Evolutionary conservation across 2,888 invertebrate species (phyloP).

Genomic region (Uropetala carovei): DNA sequence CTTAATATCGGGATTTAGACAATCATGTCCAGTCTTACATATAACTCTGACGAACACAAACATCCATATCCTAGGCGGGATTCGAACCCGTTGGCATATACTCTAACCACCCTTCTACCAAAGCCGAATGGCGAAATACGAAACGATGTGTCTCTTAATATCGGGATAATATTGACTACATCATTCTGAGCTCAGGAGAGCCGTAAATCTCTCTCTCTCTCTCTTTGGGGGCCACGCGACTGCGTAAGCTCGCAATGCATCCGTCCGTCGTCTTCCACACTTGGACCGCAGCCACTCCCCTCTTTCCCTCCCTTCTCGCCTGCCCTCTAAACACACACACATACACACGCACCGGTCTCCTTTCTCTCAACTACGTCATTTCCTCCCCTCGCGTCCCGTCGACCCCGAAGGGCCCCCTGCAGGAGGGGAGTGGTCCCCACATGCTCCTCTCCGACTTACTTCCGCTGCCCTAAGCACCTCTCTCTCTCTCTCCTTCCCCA

Average conservation of each 20-base stretch:
- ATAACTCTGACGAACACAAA: no score
- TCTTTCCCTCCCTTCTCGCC: no score
- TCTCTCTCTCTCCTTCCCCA: background rate
- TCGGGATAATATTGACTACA: background rate
- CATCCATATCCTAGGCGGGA: no score
- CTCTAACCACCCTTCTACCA: no score
- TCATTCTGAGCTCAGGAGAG: background rate
- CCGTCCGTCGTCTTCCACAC: background rate
- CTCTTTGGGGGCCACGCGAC: background rate
- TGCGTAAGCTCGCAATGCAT: background rate
- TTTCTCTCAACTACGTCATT: slow-evolving; percentile 15
- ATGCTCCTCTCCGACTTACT: slow-evolving; percentile 1
- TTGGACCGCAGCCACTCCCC: no score
- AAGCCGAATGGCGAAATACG: no score
- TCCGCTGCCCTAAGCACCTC: background rate
- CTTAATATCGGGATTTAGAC: no score
- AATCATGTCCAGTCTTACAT: no score
- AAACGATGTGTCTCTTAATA: background rate
- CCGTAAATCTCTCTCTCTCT: slow-evolving; percentile 30
- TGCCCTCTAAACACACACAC: slow-evolving; percentile 5
- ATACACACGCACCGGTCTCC: slow-evolving; percentile 15
- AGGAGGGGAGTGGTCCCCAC: background rate
- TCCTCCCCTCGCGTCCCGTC: background rate
- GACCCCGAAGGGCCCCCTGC: background rate
- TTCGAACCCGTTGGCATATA: no score